These are phyloP conservation scores for Nebria salina DNA, from an alignment of 2,888 invertebrate species.

Conservation along the genomic window DNA sequence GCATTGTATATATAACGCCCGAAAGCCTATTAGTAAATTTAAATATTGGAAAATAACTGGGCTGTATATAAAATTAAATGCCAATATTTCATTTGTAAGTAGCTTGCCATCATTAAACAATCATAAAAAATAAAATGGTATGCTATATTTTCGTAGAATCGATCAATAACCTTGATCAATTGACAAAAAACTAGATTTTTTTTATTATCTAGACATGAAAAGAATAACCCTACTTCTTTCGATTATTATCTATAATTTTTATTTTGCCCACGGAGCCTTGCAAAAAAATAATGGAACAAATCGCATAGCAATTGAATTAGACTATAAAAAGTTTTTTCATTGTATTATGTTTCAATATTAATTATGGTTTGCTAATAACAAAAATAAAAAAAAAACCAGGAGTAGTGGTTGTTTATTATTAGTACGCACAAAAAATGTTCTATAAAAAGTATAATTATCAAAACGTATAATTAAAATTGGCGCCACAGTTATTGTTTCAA, in stretches of 20 bases:
- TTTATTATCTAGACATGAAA: background rate
- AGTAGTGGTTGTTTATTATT: background rate
- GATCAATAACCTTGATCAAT: background rate
- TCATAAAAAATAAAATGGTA: background rate
- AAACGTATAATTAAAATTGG: constrained; percentile 17
- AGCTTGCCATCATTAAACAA: background rate
- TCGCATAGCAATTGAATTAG: background rate
- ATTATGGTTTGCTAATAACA: background rate
- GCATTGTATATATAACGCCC: no score
- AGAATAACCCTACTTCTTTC: background rate
- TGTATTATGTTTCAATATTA: background rate
- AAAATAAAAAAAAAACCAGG: background rate
- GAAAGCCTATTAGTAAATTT: background rate
- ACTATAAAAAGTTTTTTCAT: background rate
- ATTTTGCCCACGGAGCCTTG: background rate
- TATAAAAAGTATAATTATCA: background rate
- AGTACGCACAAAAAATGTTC: background rate
- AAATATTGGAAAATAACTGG: background rate
- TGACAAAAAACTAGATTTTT: background rate
- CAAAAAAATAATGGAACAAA: background rate
- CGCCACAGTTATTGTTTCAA: constrained; percentile 10
- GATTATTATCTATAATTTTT: background rate
- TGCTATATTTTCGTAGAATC: background rate
- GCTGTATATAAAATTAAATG: background rate
- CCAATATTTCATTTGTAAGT: background rate